Percentiles rank a stretch among this genome's conserved stretches.
phyloP scores from a whole-genome alignment of 2,888 invertebrate species.

The Trissonchulus sp. region DNA sequence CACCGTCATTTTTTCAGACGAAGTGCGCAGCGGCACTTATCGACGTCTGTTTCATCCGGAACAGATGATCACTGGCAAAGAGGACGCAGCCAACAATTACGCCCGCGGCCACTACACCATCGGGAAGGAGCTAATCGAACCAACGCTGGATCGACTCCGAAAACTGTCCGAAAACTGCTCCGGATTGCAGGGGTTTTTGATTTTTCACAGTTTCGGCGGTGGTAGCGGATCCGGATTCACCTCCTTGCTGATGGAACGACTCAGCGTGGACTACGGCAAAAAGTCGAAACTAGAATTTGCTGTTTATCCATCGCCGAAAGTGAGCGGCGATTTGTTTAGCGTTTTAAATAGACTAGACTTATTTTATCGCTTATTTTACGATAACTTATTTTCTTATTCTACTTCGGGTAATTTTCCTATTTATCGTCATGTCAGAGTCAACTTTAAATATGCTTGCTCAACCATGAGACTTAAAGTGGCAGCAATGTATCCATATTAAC shows the following conservation, averaged over 20 bases:
- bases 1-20: conserved; percentile 41
- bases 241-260: conserved; percentile 72
- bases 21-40: conserved; percentile 59
- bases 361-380: neutral
- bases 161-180: conserved; percentile 72
- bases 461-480: too few species aligned
- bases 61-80: conserved; percentile 88
- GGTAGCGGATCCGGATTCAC: conserved; percentile 81
- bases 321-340: conserved; percentile 72
- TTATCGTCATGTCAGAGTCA: too few species aligned
- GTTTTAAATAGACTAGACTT: conserved; percentile 59
- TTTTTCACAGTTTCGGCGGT: too few species aligned
- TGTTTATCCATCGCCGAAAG: conserved; percentile 78
- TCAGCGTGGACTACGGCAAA: conserved; percentile 71
- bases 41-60: conserved; percentile 91
- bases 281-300: too few species aligned
- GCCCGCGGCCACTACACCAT: conserved; percentile 92
- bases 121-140: conserved; percentile 69
- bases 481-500: too few species aligned
- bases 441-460: too few species aligned
- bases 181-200: conserved; percentile 69
- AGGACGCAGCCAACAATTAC: too few species aligned
- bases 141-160: conserved; percentile 67
- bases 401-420: too few species aligned
- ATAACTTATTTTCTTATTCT: neutral